Evolutionary conservation across 2,113 vertebrate species (phyloP), one percentile per base, ranked within the genome.

Genomic region (Triplophysa rosa): DNA sequence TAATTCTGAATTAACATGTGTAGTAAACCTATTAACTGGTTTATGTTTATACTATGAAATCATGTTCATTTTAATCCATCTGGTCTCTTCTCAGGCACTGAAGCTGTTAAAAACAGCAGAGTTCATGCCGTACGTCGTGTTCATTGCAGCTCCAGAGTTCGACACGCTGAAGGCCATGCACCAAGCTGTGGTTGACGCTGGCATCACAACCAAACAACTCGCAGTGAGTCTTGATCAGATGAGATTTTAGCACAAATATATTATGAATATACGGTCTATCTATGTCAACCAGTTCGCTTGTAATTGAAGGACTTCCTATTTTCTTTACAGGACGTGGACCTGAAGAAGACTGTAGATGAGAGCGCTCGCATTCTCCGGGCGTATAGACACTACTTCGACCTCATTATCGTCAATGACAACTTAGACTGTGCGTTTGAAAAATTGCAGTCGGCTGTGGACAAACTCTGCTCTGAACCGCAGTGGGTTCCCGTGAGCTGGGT

Each of bases 401-500:
- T 99, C 90, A 94, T 93, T 90, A 95, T 99, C 71, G 74, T 94
- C 67, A 99, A 98, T 33, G 94, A 99, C 92, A 98, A 98, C 93
- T 93, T 99, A 45, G 96, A 99, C 91, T 94, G 94, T 87, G 96
- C 98, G 83, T 99, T 99, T 10, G 95, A 98, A 91, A 95, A 94
- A 86, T 89, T 99, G 24, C 95, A 96, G 82, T 85, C 90, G 0
- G 94, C 94, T 14, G 95, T 95, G 23, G 96, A 98, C 88, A 93
- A 92, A 82, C 92, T 99, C 87, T 91, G 93, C 87, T 83, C 89
- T 70, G 95, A 98, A 52, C 91, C 95, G 0, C 98, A 99, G 91
- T 99, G 98, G 98, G 97, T 99, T 73, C 98, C 98, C 0, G 97
- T 99, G 73, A 98, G 93, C 91, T 99, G 98, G 98, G 98, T 99